phyloP scores from a whole-genome alignment of 2,113 vertebrate species.

The Empidonax traillii region DNA sequence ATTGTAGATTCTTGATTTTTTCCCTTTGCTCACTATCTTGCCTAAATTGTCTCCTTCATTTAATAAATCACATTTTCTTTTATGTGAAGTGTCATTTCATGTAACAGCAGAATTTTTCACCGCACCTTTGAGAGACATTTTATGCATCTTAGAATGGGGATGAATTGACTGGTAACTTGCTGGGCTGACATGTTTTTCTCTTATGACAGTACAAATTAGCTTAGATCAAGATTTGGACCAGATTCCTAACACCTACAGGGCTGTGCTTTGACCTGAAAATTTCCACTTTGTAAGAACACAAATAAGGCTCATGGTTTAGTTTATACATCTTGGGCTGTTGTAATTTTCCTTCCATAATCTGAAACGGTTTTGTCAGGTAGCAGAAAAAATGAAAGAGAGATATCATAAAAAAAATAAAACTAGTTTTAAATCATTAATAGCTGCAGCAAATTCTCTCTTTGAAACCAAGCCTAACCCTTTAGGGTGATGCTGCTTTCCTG shows the following conservation, averaged over 20 bases:
- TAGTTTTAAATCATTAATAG: not conserved
- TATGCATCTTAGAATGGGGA: not conserved
- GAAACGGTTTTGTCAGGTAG: not conserved
- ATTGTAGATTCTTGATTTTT: not conserved
- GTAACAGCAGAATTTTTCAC: not conserved
- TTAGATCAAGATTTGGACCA: not conserved
- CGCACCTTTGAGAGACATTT: not conserved
- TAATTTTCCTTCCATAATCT: not conserved
- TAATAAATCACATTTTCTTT: not conserved
- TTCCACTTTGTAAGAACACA: not conserved
- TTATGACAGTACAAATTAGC: not conserved
- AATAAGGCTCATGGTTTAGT: not conserved
- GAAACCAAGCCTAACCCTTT: not conserved
- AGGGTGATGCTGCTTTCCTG: not conserved
- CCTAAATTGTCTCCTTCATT: fast-evolving
- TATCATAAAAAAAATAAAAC: not conserved
- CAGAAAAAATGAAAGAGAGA: not conserved
- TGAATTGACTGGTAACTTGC: not conserved
- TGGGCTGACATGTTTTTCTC: not conserved
- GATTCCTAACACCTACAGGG: not conserved
- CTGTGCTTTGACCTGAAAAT: not conserved
- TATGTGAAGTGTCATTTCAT: not conserved
- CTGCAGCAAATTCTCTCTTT: not conserved
- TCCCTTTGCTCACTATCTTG: not conserved
- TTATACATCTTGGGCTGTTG: not conserved